Base-by-base conservation (phyloP, 2,888 invertebrate genomes). In the Melinopterus prodromus region DNA sequence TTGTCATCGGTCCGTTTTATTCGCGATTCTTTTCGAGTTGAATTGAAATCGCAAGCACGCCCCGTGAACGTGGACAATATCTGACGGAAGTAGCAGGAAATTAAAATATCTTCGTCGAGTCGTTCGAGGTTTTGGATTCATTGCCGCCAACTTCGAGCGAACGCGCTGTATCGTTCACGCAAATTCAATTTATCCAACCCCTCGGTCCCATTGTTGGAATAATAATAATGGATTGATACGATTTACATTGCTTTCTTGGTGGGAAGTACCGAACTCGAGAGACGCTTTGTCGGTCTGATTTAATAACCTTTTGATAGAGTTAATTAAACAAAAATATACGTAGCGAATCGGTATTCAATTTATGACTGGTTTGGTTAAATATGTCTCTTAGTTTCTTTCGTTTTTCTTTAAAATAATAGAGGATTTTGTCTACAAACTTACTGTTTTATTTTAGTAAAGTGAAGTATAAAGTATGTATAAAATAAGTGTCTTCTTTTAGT, bases 161-260 rank as follows among this genome's bases (percentile, higher is more conserved):
- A 53, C 53, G 53, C 53, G 7, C 53, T 53, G 53, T 74, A 74
- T 12, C 35, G 37, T 74, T 74, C 35, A 12, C 53, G 53, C n/a
- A 35, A 37, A 74, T 74, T 74, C 74, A 37, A 35, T 74, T 74
- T 36, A n/a, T 36, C 35, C 35, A n/a, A 35, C 74, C 37, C 74
- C 74, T 37, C 74, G 36, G n/a, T 74, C 14, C 37, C 37, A 37
- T 74, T 37, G 74, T 74, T 74, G 37, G 14, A 74, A 74, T 74
- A 74, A 74, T 74, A 74, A 74, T 74, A 74, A 74, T 74, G 74
- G 36, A 36, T 74, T 74, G 74, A 74, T 74, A 37, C 74, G 74
- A 74, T 74, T 74, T 74, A 74, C 74, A 74, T 74, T 74, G 35
- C 74, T 36, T 53, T 53, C 53, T 53, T 53, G 53, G 53, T 12